Conservation (phyloP, 2,113 vertebrate species). For the Lasiurus borealis region DNA sequence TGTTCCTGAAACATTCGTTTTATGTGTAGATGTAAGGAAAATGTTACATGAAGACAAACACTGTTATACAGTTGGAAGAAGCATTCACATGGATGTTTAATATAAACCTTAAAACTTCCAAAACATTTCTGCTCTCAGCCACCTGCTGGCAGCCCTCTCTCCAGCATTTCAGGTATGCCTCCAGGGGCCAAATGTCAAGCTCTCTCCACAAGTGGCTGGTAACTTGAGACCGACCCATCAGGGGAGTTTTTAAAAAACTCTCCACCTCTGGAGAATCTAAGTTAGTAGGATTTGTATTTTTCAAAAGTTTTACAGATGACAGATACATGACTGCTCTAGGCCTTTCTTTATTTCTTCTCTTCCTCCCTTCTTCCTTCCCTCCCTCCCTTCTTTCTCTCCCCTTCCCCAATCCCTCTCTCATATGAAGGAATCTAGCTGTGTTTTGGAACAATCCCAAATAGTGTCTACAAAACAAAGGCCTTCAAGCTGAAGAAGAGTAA, state of each 20-base stretch:
- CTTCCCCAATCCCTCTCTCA: fast-evolving
- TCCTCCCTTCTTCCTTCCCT: too few relatives aligned
- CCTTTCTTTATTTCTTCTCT: not conserved
- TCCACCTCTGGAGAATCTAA: not conserved
- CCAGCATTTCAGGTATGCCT: not conserved
- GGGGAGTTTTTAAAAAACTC: not conserved
- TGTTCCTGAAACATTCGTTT: not conserved
- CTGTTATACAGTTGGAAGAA: not conserved
- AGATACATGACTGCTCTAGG: not conserved
- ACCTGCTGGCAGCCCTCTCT: not conserved
- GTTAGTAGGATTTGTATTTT: not conserved
- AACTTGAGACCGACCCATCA: not conserved
- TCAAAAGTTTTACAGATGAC: not conserved
- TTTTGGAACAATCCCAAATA: not conserved
- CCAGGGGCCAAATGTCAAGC: too few relatives aligned
- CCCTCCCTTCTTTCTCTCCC: not conserved
- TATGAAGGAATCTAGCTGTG: not conserved
- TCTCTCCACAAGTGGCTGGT: not conserved
- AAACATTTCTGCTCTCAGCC: not conserved
- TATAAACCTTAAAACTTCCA: not conserved
- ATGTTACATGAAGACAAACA: not conserved
- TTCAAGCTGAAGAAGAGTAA: not conserved
- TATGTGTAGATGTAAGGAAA: not conserved
- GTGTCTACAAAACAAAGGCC: not conserved
- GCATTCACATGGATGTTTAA: not conserved